phyloP scores from a whole-genome alignment of 2,113 vertebrate species.

The Willisornis vidua region DNA sequence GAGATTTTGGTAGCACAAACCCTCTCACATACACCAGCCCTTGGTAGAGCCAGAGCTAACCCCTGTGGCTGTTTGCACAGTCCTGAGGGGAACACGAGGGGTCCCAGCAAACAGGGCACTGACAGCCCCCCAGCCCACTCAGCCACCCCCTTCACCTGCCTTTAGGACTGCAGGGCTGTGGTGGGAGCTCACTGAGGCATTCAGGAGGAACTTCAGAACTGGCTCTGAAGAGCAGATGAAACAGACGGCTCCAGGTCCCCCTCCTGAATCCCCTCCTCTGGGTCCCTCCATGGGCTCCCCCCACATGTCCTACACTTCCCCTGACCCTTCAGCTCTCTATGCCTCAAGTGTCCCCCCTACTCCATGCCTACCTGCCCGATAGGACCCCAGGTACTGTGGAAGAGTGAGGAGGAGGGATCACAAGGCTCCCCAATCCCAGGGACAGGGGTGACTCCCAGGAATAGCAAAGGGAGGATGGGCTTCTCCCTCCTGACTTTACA shows the following conservation, averaged over 20 bases:
- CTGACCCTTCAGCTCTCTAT: neutral
- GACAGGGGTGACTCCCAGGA: neutral
- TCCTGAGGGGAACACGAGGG: fast-evolving
- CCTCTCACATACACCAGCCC: neutral
- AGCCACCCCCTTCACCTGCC: neutral
- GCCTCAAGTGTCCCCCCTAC: neutral
- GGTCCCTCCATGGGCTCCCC: neutral
- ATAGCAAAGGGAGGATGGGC: neutral
- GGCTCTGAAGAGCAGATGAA: neutral
- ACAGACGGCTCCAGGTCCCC: neutral
- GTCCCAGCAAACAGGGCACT: neutral
- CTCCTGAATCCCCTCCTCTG: neutral
- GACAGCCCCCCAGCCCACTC: neutral
- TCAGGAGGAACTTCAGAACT: neutral
- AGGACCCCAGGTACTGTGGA: fast-evolving
- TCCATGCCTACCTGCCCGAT: fast-evolving
- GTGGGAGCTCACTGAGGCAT: neutral
- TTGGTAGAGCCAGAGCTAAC: neutral
- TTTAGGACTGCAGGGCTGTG: neutral
- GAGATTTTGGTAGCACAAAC: neutral
- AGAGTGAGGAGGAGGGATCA: neutral
- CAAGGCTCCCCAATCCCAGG: neutral
- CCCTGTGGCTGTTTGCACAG: neutral
- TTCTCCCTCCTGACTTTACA: neutral
- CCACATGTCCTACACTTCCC: neutral